These are phyloP conservation scores for Bucorvus abyssinicus DNA, from an alignment of 2,797 vertebrate genomes.

Conservation along the genomic window DNA sequence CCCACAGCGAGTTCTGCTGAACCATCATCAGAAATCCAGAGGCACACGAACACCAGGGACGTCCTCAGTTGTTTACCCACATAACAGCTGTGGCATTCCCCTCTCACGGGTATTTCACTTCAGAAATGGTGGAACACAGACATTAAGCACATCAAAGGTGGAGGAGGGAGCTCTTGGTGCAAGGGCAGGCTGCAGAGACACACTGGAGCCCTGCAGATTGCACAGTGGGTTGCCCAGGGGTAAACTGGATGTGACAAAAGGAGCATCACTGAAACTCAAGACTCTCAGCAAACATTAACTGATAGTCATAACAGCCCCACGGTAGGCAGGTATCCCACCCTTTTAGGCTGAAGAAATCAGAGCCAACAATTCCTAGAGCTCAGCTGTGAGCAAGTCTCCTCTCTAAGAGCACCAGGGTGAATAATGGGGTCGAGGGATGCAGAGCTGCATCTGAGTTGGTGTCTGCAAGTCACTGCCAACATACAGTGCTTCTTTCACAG, in stretches of 20 bases:
- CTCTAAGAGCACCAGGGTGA: not conserved
- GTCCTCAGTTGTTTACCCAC: not conserved
- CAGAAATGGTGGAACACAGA: not conserved
- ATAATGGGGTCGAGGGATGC: not conserved
- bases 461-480: not conserved
- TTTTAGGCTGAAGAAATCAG: not conserved
- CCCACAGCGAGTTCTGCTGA: not conserved
- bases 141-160: not conserved
- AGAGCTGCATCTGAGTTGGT: not conserved
- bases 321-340: not conserved
- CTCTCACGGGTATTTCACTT: not conserved
- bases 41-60: not conserved
- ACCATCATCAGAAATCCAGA: not conserved
- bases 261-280: not conserved
- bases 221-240: not conserved
- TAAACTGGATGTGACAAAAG: not conserved
- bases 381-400: not conserved
- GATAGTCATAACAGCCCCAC: accelerated
- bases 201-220: not conserved
- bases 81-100: not conserved
- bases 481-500: not conserved
- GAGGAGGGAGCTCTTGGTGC: not conserved
- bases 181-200: not conserved
- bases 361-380: not conserved
- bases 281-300: not conserved